Evolutionary conservation across 2,113 vertebrate species (phyloP), one percentile per base, ranked within the genome.

Genomic region (Nyctibius bracteatus): DNA sequence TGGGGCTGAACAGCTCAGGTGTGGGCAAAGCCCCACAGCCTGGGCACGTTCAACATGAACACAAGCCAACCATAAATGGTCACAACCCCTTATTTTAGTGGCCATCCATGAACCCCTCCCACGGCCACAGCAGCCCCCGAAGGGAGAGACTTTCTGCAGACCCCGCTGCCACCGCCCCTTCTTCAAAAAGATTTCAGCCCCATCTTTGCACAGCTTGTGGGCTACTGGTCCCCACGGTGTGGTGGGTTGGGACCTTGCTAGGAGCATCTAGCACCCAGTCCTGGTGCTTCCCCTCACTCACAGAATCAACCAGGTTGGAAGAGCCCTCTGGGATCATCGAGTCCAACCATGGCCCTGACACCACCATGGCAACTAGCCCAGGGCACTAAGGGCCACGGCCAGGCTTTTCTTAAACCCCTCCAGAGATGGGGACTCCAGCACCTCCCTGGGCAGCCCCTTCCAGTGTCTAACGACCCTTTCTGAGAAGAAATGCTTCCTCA

Each of bases 101-200:
- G 41, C 28, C 6, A 4, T 9, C 24, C 66, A n/a, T 7, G 30
- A 88, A 49, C 30, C 11, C 41, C 30, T 55, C 31, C 7, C 1
- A 2, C 27, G 43, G 20, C 20, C 1, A 0, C 57, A 57, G 62
- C 47, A 43, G 14, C 31, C 12, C 49, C 14, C 2, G 2, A 31
- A 35, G 31, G 54, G 27, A 54, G 39, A 61, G 16, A 16, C 33
- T 71, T 83, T 70, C 35, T 78, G 63, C 12, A 16, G 49, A 33
- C 8, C 18, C 65, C 5, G 0, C 8, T 66, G 44, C 37, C 37
- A 9, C 55, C n/a, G 14, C 13, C 19, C 21, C 18, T 72, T 63
- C 67, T 57, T 81, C 51, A 41, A 43, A 88, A 57, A 63, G 41
- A 30, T 30, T 41, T 47, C 25, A 41, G 39, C 10, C 31, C 13